Base-by-base conservation (phyloP, 2,888 invertebrate species). In the Dasypogon diadema region DNA sequence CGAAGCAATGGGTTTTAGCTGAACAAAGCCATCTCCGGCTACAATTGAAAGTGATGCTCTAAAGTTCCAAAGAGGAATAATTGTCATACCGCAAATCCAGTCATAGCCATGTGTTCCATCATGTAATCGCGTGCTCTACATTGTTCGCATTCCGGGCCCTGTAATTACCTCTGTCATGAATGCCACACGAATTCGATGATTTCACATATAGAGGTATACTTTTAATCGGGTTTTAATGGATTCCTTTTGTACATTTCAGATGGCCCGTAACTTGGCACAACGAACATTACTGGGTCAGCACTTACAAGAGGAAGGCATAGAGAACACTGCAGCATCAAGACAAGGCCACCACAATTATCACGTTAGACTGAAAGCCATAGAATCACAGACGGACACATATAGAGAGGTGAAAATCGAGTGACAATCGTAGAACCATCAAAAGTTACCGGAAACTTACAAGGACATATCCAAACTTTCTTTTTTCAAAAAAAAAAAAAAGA, bases 171-270 rank as follows among this genome's bases (percentile, higher is more conserved):
- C 12, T 12, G 60, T 34, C 10, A 60, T 60, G 30, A 30, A 30
- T 21, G n/a, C 51, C 16, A 51, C 18, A 21, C 55, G n/a, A 42
- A 26, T 56, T 18, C 10, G 16, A 37, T 14, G 10, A 16, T 14
- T 26, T 18, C 18, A 8, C 14, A 24, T 14, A 42, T 2, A 22
- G 4, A 16, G 30, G 30, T 30, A 3, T 42, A n/a, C 42, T 12
- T 42, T 42, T 12, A 42, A 42, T 12, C 42, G 8, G n/a, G 6
- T 12, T 42, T 12, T 42, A 42, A 30, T 70, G 26, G 30, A 54
- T 18, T 54, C n/a, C 6, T 54, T 51, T 42, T 70, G 4, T 70
- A 54, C 34, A n/a, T 70, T 70, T 70, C 70, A 70, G 70, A 70
- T 70, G 70, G 70, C 1, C 70, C 34, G 14, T 70, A 54, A 54